Evolutionary conservation across 2,113 vertebrate species (phyloP), one percentile per base, ranked within the genome.

Genomic region (Hypomesus transpacificus): DNA sequence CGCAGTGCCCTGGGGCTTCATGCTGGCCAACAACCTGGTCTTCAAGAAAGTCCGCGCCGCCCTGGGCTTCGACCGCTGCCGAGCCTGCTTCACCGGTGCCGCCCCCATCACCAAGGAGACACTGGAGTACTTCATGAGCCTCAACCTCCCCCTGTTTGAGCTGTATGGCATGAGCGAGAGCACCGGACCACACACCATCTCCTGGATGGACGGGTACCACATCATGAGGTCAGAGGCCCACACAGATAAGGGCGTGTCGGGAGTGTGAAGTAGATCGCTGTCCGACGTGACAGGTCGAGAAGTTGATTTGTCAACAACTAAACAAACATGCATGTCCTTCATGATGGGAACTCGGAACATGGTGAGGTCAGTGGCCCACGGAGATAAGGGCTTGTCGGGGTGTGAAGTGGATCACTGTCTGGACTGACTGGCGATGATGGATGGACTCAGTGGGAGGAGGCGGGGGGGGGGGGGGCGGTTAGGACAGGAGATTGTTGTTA

Each of bases 61-160:
- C 0, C 77, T 94, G 76, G 94, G 93, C 50, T 81, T 95, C 17
- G 86, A 91, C 61, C 87, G 83, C 71, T 94, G 94, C 80, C 78
- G 3, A 17, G 1, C 20, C 3, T 92, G 88, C 80, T 85, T 85
- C 67, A 92, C 83, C 0, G 84, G 87, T 1, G 93, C 92, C 0
- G 82, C 87, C 1, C 89, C 92, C 16, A 92, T 94, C 71, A 87
- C 92, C 22, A 90, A 80, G 77, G 83, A 91, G 11, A 93, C 89
- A 0, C 71, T 92, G 83, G 90, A 93, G 1, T 93, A 89, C 87
- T 94, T 94, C 86, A 90, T 95, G 87, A 91, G 94, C 82, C 88
- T 94, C 11, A 75, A 91, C 84, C 82, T 94, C 3, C 88, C 87
- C 1, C 4, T 94, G 72, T 70, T 71, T 16, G 91, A 92, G 85